These are phyloP conservation scores for Heterodera filipjevi DNA, from an alignment of 2,888 invertebrate genomes.

Conservation along the genomic window DNA sequence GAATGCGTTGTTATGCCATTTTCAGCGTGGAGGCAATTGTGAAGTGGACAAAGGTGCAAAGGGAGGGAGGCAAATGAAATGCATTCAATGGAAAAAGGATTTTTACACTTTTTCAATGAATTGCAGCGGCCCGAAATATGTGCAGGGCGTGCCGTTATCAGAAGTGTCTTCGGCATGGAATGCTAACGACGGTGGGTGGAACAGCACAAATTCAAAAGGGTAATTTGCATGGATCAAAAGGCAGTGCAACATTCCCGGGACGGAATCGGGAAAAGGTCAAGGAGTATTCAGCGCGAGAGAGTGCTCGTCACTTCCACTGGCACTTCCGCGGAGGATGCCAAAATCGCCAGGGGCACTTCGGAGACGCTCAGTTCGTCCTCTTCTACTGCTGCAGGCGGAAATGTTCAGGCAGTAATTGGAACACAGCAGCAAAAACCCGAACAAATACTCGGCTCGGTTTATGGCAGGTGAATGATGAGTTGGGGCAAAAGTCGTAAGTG, in stretches of 20 bases:
- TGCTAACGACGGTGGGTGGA: conserved; percentile 46
- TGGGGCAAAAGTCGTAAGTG: neutral
- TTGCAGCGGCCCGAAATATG: conserved; percentile 60
- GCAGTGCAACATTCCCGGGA: conserved; percentile 57
- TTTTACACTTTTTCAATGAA: too few species aligned
- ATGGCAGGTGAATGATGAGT: neutral
- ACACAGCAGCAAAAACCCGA: neutral
- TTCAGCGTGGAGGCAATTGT: conserved; percentile 45
- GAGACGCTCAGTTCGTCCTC: conserved; percentile 8
- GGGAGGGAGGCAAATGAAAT: neutral
- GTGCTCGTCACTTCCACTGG: neutral
- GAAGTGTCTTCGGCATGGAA: conserved; percentile 56
- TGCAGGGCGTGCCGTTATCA: conserved; percentile 57
- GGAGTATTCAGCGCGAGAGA: neutral
- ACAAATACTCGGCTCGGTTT: neutral
- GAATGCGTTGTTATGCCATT: neutral
- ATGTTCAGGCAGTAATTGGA: neutral
- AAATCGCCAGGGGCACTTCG: conserved; percentile 8
- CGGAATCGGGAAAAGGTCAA: conserved; percentile 49
- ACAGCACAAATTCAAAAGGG: neutral
- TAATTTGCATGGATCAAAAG: neutral
- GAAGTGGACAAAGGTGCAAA: conserved; percentile 54
- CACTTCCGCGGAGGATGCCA: neutral
- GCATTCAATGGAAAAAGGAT: neutral
- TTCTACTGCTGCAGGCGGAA: neutral